phyloP scores from a whole-genome alignment of 2,888 invertebrate genomes.

The Ctena decussata region DNA sequence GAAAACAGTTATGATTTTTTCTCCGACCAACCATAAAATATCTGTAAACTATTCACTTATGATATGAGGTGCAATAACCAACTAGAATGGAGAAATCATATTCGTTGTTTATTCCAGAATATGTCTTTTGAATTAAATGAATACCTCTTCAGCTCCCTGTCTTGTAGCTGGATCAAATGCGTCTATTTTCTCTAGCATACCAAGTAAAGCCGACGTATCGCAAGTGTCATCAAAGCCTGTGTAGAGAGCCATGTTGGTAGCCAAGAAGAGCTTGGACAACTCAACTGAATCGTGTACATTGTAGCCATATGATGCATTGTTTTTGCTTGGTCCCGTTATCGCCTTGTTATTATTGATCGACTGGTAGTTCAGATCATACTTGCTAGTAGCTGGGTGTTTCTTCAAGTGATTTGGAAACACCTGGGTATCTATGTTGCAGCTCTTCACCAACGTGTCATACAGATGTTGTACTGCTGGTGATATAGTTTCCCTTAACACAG shows the following conservation, averaged over 20 bases:
- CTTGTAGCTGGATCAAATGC: slow-evolving; percentile 23
- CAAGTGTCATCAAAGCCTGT: slow-evolving; percentile 47
- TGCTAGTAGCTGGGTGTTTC: slow-evolving; percentile 17
- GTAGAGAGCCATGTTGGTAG: slow-evolving; percentile 42
- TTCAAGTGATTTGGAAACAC: slow-evolving; percentile 6
- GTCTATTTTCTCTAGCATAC: slow-evolving; percentile 35
- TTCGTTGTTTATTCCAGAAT: too few species aligned
- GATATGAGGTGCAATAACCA: too few species aligned
- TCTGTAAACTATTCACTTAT: too few species aligned
- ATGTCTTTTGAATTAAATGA: neutral
- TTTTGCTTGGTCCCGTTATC: neutral
- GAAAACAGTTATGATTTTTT: too few species aligned
- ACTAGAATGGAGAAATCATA: too few species aligned
- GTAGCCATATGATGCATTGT: too few species aligned
- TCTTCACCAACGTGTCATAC: neutral
- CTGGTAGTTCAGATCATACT: slow-evolving; percentile 40
- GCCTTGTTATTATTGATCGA: slow-evolving; percentile 42
- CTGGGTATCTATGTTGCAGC: slow-evolving; percentile 40
- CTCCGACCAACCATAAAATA: too few species aligned
- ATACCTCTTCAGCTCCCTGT: neutral
- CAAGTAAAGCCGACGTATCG: slow-evolving; percentile 48
- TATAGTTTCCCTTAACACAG: slow-evolving; percentile 34
- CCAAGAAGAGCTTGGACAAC: slow-evolving; percentile 46
- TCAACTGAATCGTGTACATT: slow-evolving; percentile 26
- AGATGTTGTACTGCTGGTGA: slow-evolving; percentile 7